Base-by-base conservation (phyloP, 2,888 invertebrate species). In the Ellobium chinense region DNA sequence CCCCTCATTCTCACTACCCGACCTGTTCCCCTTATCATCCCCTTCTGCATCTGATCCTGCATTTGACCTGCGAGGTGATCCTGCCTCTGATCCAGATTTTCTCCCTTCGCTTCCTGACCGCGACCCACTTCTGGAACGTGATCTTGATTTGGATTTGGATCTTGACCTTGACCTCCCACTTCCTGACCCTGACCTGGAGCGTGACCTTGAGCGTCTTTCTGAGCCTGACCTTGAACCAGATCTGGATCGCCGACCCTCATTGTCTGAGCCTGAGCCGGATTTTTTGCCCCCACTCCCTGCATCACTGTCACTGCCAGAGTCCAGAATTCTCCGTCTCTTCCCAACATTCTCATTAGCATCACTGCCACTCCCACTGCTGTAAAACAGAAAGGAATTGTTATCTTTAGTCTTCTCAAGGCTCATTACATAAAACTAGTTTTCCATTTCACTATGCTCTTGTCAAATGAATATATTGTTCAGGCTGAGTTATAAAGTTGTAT, bases 231-330 rank as follows among this genome's bases (percentile, higher is more conserved):
- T 85, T 65, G 85, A 85, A 60, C 78, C 63, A 14, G 82, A 82
- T 68, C 76, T 85, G 39, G 85, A 86, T 80, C 83, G 29, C 83
- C 89, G 93, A 84, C 83, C 90, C 3, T 65, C 62, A 46, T 58
- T 65, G 27, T 84, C 82, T 68, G 86, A 86, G 14, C 85, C 76
- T 24, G 83, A 90, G 72, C 88, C 87, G n/a, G 89, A 88, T 36
- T 87, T 84, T 21, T 76, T 60, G 1, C 79, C 76, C 27, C 78
- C 76, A 37, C 82, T 80, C 21, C 89, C 87, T 83, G 70, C 87
- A 36, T 80, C 84, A 34, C 91, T 91, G 37, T 91, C 91, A 81
- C 91, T 91, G 29, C 89, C 91, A 37, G 91, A 91, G 2, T 91
- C 91, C 60, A 90, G 5, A 79, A 91, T 91, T 70, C 91, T 85